Percentiles rank a stretch among this genome's conserved stretches.
phyloP scores from a whole-genome alignment of 2,113 vertebrate genomes.

The Nyctibius bracteatus region DNA sequence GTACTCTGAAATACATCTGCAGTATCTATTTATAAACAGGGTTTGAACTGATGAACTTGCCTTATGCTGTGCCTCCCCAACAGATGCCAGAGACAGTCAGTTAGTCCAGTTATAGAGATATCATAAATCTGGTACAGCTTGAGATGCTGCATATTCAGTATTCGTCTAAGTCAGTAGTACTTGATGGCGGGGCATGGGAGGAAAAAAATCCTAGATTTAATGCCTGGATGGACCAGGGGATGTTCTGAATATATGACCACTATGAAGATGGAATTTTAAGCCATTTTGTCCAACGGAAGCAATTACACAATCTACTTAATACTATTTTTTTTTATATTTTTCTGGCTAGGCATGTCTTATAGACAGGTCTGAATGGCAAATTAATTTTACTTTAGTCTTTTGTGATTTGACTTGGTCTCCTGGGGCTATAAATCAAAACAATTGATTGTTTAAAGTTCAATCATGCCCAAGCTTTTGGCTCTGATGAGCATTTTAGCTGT shows the following conservation, averaged over 20 bases:
- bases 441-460: background rate
- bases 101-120: background rate
- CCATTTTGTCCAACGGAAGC: background rate
- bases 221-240: background rate
- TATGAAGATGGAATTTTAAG: background rate
- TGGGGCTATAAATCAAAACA: slow-evolving; percentile 24
- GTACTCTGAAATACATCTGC: slow-evolving; percentile 1
- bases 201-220: background rate
- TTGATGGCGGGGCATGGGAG: rapidly evolving
- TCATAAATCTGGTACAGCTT: background rate
- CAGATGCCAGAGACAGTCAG: background rate
- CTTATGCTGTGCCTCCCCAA: slow-evolving; percentile 19
- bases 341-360: background rate
- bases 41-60: slow-evolving; percentile 23
- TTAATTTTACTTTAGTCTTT: slow-evolving; percentile 23
- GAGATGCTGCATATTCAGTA: background rate
- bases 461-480: background rate
- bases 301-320: background rate
- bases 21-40: background rate
- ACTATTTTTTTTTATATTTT: background rate
- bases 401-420: background rate
- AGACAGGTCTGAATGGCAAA: background rate
- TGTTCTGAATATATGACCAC: background rate
- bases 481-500: background rate
- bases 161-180: background rate